A percentile compares a stretch with the other conserved stretches of the same genome.
These are phyloP conservation scores for Aphelenchoides bicaudatus DNA, from an alignment of 2,888 invertebrate species.

Conservation along the genomic window DNA sequence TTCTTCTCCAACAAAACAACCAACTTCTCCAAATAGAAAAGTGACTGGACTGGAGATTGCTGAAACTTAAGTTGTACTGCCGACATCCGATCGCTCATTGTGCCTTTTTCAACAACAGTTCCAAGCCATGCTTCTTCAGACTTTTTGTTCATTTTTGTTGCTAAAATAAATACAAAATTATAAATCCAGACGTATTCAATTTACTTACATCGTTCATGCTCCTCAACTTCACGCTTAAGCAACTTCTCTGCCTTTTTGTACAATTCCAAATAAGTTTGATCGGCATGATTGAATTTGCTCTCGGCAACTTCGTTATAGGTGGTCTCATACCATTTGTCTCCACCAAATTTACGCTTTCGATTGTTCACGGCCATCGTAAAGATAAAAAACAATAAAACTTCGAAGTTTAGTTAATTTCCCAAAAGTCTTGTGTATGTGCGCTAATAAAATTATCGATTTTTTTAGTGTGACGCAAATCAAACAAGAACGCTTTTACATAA, in stretches of 20 bases:
- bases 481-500: too few relatives aligned
- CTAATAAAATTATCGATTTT: too few relatives aligned
- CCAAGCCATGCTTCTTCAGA: constrained; percentile 69
- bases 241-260: constrained; percentile 24
- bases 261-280: constrained; percentile 12
- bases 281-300: background rate
- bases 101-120: constrained; percentile 76
- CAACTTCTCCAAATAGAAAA: constrained; percentile 71
- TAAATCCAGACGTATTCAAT: constrained; percentile 1
- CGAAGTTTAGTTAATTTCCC: too few relatives aligned
- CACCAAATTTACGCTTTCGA: too few relatives aligned
- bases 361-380: too few relatives aligned
- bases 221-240: constrained; percentile 13
- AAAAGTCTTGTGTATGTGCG: too few relatives aligned
- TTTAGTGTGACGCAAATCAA: too few relatives aligned
- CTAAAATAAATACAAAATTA: constrained; percentile 19
- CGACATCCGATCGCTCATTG: constrained; percentile 79
- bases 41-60: constrained; percentile 77
- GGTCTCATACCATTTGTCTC: constrained; percentile 45
- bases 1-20: constrained; percentile 76
- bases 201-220: constrained; percentile 19
- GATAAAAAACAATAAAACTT: too few relatives aligned
- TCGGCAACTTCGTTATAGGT: constrained; percentile 24
- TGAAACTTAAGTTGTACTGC: constrained; percentile 77
- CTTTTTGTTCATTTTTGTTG: constrained; percentile 21